Percentiles rank a stretch among this genome's conserved stretches.
Conservation (phyloP, 2,888 invertebrate species). For the Ctena decussata region DNA sequence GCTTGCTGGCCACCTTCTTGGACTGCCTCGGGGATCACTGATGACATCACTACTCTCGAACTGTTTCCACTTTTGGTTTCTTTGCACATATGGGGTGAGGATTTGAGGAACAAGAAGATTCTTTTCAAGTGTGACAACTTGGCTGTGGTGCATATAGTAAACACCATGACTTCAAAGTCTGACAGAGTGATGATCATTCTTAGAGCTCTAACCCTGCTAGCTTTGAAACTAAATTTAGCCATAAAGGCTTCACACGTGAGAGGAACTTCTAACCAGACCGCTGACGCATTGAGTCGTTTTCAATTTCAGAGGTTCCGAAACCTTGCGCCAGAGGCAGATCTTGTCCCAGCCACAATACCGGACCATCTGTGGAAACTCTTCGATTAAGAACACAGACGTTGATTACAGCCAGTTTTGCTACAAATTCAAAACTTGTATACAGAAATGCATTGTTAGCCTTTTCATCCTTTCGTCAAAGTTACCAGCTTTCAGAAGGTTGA, state of each 20-base stretch:
- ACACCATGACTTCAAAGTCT: not conserved
- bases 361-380: not conserved
- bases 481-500: not conserved
- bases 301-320: not conserved
- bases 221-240: not conserved
- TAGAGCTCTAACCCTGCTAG: not conserved
- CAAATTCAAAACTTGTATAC: not conserved
- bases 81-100: no score
- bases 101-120: no score
- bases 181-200: not conserved
- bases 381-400: not conserved
- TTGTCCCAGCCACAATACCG: not conserved
- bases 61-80: no score
- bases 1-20: not conserved
- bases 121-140: not conserved
- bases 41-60: no score
- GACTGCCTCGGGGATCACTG: not conserved
- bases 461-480: not conserved
- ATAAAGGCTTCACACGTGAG: not conserved
- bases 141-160: not conserved
- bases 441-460: not conserved
- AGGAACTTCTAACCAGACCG: not conserved
- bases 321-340: not conserved
- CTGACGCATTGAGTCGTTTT: not conserved
- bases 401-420: not conserved